Base-by-base conservation (phyloP, 2,113 vertebrate species). In the Chinchilla lanigera region DNA sequence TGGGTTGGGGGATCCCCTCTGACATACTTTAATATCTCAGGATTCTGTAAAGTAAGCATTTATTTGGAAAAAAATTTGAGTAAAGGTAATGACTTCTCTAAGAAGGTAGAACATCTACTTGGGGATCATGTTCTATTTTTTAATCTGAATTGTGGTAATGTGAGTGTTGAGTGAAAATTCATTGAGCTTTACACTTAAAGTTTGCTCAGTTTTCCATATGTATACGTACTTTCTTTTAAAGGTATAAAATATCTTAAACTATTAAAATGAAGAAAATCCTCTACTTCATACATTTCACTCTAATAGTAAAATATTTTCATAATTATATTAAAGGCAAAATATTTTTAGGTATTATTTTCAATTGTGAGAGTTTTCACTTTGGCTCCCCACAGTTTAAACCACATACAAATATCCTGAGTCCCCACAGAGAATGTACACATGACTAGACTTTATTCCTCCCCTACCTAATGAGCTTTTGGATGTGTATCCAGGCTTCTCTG, bases 381-480 rank as follows among this genome's bases (percentile, higher is more conserved):
- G 65, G 67, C 60, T 93, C 50, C 88, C 97, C 80, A 52, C 94
- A 92, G 97, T 98, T 98, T 97, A 91, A 65, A 91, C 97, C 94
- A 95, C 95, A 97, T 96, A 97, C 96, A 98, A 86, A 35, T 94
- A 97, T 98, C 97, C 63, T 3, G 14, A 6, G 4, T 97, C 96
- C 98, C 98, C 96, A 89, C 96, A 95, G 98, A 98, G 98, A 97
- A 95, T 0, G 7, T 41, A 11, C 38, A 38, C 0, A 0, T 0
- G 0, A 0, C 94, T 52, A 41, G 95, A 86, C 58, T 73, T 93
- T 52, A 80, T 96, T 97, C 98, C 95, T 97, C 89, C 90, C 71
- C 73, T 86, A 87, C 73, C 97, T 98, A 98, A 98, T 98, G 98
- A 98, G 98, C 97, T 98, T 95, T 56, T 97, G 71, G 95, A 94